Percentiles rank a stretch among this genome's conserved stretches.
Conservation (phyloP, 2,797 vertebrate genomes). For the Phrynocephalus vlangalii region DNA sequence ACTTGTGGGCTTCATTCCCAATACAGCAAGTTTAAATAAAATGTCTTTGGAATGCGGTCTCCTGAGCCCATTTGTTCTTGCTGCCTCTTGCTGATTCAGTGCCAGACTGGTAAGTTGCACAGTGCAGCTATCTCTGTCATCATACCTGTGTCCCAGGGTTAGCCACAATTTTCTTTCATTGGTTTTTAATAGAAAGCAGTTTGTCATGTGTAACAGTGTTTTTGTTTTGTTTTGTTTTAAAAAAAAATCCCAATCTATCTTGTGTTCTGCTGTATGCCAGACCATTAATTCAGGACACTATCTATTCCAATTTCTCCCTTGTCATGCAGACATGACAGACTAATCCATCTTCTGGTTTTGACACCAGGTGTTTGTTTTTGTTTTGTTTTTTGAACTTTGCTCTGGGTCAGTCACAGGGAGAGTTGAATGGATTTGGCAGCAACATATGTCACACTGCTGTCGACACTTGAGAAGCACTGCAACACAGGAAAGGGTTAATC, state of each 20-base stretch:
- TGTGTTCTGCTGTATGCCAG: slow-evolving; percentile 19
- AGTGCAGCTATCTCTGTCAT: slow-evolving; percentile 3
- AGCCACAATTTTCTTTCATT: slow-evolving; percentile 45
- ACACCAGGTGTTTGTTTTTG: slow-evolving; percentile 39
- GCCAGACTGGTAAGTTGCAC: slow-evolving; percentile 13
- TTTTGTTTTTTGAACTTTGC: slow-evolving; percentile 49
- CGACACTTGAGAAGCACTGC: neutral
- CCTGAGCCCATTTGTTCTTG: slow-evolving; percentile 21
- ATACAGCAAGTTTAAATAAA: slow-evolving; percentile 21
- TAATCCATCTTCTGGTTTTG: slow-evolving; percentile 41
- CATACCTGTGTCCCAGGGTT: slow-evolving; percentile 22
- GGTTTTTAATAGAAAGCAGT: slow-evolving; percentile 44
- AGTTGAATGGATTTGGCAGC: neutral
- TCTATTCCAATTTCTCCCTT: slow-evolving; percentile 33
- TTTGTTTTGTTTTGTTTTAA: slow-evolving; percentile 6
- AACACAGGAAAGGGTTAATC: too few species aligned
- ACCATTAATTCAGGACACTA: slow-evolving; percentile 29
- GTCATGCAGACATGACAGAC: slow-evolving; percentile 26
- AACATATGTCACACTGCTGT: too few species aligned
- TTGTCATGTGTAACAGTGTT: slow-evolving; percentile 15
- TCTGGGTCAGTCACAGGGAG: neutral
- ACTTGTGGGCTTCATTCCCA: slow-evolving; percentile 24
- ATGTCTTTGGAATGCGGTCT: slow-evolving; percentile 20
- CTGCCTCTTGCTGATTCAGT: slow-evolving; percentile 18
- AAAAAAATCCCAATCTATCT: slow-evolving; percentile 16